phyloP scores from a whole-genome alignment of 1,140 invertebrate genomes.

The Drosophila pachea region DNA sequence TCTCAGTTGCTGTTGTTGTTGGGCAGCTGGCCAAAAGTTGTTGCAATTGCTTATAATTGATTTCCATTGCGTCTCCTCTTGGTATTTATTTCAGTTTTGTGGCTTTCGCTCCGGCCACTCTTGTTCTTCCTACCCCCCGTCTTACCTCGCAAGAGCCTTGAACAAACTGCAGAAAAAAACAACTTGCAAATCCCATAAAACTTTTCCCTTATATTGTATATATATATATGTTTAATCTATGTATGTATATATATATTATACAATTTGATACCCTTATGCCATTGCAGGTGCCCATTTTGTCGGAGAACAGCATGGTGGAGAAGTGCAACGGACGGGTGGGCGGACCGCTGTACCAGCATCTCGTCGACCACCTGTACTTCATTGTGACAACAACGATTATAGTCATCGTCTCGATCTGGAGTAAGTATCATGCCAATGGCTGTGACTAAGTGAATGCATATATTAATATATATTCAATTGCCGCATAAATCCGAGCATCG shows the following conservation, averaged over 20 bases:
- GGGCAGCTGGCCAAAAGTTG: conserved; percentile 30
- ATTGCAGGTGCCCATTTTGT: conserved; percentile 64
- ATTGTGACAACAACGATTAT: conserved; percentile 52
- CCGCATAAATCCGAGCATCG: conserved; percentile 24
- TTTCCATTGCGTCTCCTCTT: conserved; percentile 25
- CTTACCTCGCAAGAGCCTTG: neutral
- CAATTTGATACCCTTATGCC: conserved; percentile 9
- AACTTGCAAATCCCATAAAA: conserved; percentile 7
- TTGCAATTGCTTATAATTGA: conserved; percentile 41
- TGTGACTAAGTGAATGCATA: conserved; percentile 5
- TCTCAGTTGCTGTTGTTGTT: conserved; percentile 1
- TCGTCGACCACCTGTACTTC: conserved; percentile 69
- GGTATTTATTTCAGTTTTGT: conserved; percentile 16
- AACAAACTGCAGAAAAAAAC: conserved; percentile 3
- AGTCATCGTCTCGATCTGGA: conserved; percentile 54
- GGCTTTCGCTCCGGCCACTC: conserved; percentile 11
- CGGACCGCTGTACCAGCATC: conserved; percentile 49
- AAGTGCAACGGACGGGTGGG: conserved; percentile 43
- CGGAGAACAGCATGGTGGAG: conserved; percentile 42
- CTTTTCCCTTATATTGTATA: neutral
- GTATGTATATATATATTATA: too few species aligned
- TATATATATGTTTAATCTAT: too few species aligned
- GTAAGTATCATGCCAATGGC: conserved; percentile 39
- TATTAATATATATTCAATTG: conserved; percentile 42
- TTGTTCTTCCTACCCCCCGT: neutral